phyloP scores from a whole-genome alignment of 2,797 vertebrate genomes.

The Scleropages formosus region DNA sequence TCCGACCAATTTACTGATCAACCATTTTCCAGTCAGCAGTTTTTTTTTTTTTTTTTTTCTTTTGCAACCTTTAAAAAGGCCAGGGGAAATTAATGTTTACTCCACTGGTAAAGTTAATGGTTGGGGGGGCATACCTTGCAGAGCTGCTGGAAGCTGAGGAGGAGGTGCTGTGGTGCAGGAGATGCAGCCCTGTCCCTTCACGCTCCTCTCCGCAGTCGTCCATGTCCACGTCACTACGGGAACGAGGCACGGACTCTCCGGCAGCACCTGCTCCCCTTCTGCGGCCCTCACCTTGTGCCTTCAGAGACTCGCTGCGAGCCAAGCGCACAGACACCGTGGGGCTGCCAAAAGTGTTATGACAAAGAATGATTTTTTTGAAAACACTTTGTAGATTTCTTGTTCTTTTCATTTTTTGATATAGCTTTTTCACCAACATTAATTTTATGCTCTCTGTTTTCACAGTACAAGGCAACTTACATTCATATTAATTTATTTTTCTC shows the following conservation, averaged over 20 bases:
- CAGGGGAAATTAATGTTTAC: too few species aligned
- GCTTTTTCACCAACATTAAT: too few species aligned
- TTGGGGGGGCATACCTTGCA: conserved; percentile 78
- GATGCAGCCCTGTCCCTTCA: conserved; percentile 71
- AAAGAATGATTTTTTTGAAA: too few species aligned
- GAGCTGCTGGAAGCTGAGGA: conserved; percentile 85
- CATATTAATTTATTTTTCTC: too few species aligned
- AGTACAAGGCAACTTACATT: too few species aligned
- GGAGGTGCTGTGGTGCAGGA: conserved; percentile 81
- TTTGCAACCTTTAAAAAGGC: too few species aligned
- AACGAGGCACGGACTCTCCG: conserved; percentile 82
- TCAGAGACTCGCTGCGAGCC: conserved; percentile 87
- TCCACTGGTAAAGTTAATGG: too few species aligned
- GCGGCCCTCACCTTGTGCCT: conserved; percentile 87
- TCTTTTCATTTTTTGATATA: background rate
- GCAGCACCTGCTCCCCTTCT: conserved; percentile 68
- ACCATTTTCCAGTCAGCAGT: too few species aligned
- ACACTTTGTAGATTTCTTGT: background rate
- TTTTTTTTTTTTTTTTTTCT: too few species aligned
- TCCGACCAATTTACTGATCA: too few species aligned
- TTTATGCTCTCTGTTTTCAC: too few species aligned
- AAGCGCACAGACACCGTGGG: conserved; percentile 71
- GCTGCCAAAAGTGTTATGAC: conserved; percentile 56
- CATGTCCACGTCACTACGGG: conserved; percentile 91
- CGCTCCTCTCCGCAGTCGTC: conserved; percentile 78